These are phyloP conservation scores for Heliangelus exortis DNA, from an alignment of 2,797 vertebrate genomes.

Conservation along the genomic window DNA sequence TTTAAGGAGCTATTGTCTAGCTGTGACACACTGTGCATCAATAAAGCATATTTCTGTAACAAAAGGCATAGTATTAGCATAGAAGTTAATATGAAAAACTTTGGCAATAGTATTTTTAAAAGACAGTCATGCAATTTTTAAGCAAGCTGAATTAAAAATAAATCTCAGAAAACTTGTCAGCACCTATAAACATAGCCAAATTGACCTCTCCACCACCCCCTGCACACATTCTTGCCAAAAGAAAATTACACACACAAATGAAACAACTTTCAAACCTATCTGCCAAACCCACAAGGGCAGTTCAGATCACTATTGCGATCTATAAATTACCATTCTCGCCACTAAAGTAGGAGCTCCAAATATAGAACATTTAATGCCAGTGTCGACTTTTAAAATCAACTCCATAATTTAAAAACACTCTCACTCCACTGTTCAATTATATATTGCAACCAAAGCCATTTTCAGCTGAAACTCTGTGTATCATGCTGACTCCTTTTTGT, in stretches of 20 bases:
- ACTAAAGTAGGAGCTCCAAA: slow-evolving; percentile 29
- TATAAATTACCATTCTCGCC: slow-evolving; percentile 32
- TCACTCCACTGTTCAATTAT: background rate
- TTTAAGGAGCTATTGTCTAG: background rate
- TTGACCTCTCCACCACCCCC: slow-evolving; percentile 38
- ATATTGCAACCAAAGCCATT: slow-evolving; percentile 2
- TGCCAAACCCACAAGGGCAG: slow-evolving; percentile 53
- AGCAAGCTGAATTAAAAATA: slow-evolving; percentile 30
- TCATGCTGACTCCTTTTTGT: background rate
- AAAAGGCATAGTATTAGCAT: background rate
- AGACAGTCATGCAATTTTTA: background rate
- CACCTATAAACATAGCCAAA: slow-evolving; percentile 48
- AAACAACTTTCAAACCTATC: slow-evolving; percentile 22
- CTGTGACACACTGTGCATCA: background rate
- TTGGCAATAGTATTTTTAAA: background rate
- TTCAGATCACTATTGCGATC: slow-evolving; percentile 47
- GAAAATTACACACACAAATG: slow-evolving; percentile 35
- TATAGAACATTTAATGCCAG: slow-evolving; percentile 22
- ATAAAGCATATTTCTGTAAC: background rate
- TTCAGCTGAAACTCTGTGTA: background rate
- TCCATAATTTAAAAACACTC: slow-evolving; percentile 33
- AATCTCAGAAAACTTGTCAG: slow-evolving; percentile 30
- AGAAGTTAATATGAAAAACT: background rate
- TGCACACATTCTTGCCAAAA: slow-evolving; percentile 33
- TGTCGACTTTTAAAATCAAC: slow-evolving; percentile 24